These are phyloP conservation scores for Hepsetus odoe DNA, from an alignment of 2,113 vertebrate species.

Conservation along the genomic window DNA sequence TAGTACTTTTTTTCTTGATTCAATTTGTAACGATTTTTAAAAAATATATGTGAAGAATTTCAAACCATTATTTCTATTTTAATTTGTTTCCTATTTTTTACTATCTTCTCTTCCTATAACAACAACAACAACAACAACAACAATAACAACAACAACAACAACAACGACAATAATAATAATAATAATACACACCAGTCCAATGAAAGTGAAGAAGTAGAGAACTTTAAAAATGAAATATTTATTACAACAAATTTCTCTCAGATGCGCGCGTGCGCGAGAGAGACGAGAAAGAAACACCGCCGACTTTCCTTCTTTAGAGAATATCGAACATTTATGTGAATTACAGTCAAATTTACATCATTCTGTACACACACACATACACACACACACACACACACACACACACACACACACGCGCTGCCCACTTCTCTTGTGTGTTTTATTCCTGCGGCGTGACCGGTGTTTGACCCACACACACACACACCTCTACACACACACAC, in stretches of 20 bases:
- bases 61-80: too few species aligned
- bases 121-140: too few species aligned
- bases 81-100: too few species aligned
- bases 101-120: too few species aligned
- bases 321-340: constrained; percentile 22
- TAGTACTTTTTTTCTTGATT: too few species aligned
- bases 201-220: neutral
- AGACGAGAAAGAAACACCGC: constrained; percentile 12
- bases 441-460: neutral
- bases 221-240: constrained; percentile 51
- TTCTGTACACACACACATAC: constrained; percentile 36
- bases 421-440: neutral
- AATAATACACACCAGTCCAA: neutral
- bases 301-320: neutral
- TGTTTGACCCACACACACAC: too few species aligned
- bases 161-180: too few species aligned
- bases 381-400: too few species aligned
- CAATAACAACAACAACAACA: too few species aligned
- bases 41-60: too few species aligned
- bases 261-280: constrained; percentile 19
- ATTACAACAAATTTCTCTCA: constrained; percentile 46
- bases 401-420: neutral
- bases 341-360: constrained; percentile 44
- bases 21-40: too few species aligned
- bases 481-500: neutral